Percentiles rank a stretch among this genome's conserved stretches.
Evolutionary conservation across 2,113 vertebrate species (phyloP).

Genomic region (Channa argus): DNA sequence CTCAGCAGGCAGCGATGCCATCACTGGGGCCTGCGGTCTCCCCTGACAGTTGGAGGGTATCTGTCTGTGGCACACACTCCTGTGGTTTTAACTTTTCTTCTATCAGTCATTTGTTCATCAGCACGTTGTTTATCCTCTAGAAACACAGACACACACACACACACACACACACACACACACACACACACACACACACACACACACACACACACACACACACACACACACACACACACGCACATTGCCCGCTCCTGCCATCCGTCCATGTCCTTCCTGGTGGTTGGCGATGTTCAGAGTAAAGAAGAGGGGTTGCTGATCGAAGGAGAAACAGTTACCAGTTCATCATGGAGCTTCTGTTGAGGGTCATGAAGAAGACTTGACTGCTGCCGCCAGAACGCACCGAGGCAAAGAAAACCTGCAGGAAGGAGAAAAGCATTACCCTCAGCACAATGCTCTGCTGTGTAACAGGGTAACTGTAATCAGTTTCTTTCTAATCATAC

Average conservation of each 20-base stretch:
- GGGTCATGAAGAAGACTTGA: constrained; percentile 99
- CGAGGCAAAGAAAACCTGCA: constrained; percentile 98
- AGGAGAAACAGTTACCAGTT: constrained; percentile 91
- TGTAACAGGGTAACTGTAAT: neutral
- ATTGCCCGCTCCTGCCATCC: constrained; percentile 24
- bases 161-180: constrained; percentile 32
- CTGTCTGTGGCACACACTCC: neutral
- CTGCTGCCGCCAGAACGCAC: constrained; percentile 99
- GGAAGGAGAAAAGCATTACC: neutral
- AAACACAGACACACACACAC: constrained; percentile 25
- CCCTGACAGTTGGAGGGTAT: constrained; percentile 6
- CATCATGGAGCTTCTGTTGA: constrained; percentile 99
- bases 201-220: constrained; percentile 15
- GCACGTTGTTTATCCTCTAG: constrained; percentile 38
- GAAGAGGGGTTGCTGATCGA: constrained; percentile 25
- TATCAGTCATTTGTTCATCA: constrained; percentile 32
- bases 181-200: constrained; percentile 30
- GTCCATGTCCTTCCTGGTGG: constrained; percentile 22
- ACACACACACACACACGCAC: constrained; percentile 10
- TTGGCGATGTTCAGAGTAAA: constrained; percentile 10
- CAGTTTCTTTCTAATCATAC: too few species aligned
- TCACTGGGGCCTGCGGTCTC: constrained; percentile 12
- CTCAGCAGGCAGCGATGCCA: neutral
- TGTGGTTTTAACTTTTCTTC: constrained; percentile 20
- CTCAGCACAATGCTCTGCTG: neutral